phyloP scores from a whole-genome alignment of 1,140 invertebrate genomes.

The Micrasema longulum region DNA sequence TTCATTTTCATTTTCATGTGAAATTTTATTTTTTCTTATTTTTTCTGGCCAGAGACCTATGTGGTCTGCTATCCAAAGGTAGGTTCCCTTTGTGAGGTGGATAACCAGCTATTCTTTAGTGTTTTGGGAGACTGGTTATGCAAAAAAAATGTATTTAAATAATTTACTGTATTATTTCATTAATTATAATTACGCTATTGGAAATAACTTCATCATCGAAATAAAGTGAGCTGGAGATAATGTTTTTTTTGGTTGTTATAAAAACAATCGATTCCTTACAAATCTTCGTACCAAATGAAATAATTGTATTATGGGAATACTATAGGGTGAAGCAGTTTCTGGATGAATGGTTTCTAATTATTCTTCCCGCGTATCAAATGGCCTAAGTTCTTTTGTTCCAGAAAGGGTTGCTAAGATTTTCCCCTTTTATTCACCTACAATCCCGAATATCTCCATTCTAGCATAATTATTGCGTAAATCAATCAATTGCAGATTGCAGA shows the following conservation, averaged over 20 bases:
- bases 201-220: too few species aligned
- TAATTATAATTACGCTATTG: too few species aligned
- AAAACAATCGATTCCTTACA: conserved; percentile 29
- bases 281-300: conserved; percentile 36
- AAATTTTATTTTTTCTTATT: too few species aligned
- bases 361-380: conserved; percentile 27
- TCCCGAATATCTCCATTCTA: conserved; percentile 32
- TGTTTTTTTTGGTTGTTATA: neutral
- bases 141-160: too few species aligned
- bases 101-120: too few species aligned
- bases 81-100: too few species aligned
- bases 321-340: conserved; percentile 23
- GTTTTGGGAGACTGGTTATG: too few species aligned
- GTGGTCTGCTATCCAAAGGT: too few species aligned
- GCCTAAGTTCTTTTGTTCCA: conserved; percentile 28
- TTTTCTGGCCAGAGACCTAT: too few species aligned
- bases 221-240: too few species aligned
- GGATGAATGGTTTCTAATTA: conserved; percentile 30
- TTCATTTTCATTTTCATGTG: too few species aligned
- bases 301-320: conserved; percentile 35
- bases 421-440: conserved; percentile 28
- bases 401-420: conserved; percentile 33
- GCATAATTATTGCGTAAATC: conserved; percentile 43
- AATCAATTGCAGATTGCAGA: conserved; percentile 41
- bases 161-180: too few species aligned